Evolutionary conservation across 2,113 vertebrate genomes (phyloP), one percentile per base, ranked within the genome.

Genomic region (Anthoscopus minutus): DNA sequence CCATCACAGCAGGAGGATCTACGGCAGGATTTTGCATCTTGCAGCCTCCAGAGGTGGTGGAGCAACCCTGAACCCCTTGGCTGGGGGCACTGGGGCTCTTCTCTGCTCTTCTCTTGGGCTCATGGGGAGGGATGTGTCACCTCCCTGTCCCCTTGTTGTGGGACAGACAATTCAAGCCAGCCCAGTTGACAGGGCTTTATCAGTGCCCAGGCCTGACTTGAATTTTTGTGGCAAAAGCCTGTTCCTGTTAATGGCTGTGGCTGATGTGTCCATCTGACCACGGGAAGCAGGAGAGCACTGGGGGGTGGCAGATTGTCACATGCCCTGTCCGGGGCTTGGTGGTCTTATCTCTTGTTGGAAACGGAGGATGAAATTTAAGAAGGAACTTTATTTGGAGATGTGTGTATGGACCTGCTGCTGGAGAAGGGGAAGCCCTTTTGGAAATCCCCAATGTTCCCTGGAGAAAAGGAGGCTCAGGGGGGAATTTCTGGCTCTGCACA

Each of bases 291-390:
- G 71, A 70, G 31, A 4, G 9, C 1, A 1, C 61, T 0, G 7
- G 2, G 22, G 37, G 19, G 40, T 7, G 23, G 15, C 22, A 11
- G 74, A 62, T 9, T 7, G 38, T 19, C 27, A 21, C 37, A 3
- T 1, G 3, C 40, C 38, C 62, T 79, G 58, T 48, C 51, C 4
- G 2, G 33, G 79, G 4, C 30, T 17, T 1, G 6, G 4, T 10
- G 45, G 4, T 20, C 28, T 72, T 13, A 42, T 13, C 58, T 17
- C 9, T 4, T 18, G 20, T 5, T 45, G 51, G 66, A 35, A 81
- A n/a, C 2, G 23, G 14, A 8, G 30, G 15, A 8, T 8, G 44
- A 7, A 56, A 23, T 37, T 45, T 8, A 10, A 73, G 69, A 44
- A 51, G 40, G 40, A 71, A 6, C 7, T 89, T 35, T 5, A 12